Evolutionary conservation across 2,113 vertebrate genomes (phyloP).

Genomic region (Tilapia sparmanii): DNA sequence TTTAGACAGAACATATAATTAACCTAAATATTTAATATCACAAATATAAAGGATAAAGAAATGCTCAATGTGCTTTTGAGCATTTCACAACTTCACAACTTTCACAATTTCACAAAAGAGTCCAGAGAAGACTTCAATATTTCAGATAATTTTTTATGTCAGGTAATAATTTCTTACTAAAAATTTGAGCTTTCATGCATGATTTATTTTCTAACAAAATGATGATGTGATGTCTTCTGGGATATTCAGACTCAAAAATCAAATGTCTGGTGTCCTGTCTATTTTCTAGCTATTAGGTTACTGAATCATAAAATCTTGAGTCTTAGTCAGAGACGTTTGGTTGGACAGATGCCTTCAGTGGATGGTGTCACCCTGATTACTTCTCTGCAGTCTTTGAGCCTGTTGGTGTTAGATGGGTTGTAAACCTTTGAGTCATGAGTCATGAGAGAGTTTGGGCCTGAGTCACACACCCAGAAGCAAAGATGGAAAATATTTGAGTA

Average conservation of each 20-base stretch:
- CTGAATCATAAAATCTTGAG: neutral
- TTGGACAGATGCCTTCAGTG: neutral
- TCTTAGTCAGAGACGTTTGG: conserved; percentile 50
- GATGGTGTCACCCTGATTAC: neutral
- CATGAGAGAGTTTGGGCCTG: neutral
- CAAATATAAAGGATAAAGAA: neutral
- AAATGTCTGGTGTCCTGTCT: neutral
- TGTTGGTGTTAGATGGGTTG: neutral
- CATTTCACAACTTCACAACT: neutral
- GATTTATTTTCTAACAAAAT: neutral
- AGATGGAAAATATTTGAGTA: neutral
- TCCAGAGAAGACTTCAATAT: neutral
- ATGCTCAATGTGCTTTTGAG: neutral
- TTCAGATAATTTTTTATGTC: neutral
- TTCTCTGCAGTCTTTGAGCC: conserved; percentile 43
- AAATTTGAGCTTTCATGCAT: neutral
- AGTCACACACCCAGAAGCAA: neutral
- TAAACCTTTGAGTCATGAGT: conserved; percentile 18
- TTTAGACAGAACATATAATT: neutral
- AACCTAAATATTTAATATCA: neutral
- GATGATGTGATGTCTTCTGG: neutral
- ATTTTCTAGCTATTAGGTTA: neutral
- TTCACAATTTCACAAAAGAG: too few relatives aligned
- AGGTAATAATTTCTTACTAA: neutral
- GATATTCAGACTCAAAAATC: neutral